Percentiles rank a stretch among this genome's conserved stretches.
These are phyloP conservation scores for Conomelus anceps DNA, from an alignment of 2,888 invertebrate genomes.

Conservation along the genomic window DNA sequence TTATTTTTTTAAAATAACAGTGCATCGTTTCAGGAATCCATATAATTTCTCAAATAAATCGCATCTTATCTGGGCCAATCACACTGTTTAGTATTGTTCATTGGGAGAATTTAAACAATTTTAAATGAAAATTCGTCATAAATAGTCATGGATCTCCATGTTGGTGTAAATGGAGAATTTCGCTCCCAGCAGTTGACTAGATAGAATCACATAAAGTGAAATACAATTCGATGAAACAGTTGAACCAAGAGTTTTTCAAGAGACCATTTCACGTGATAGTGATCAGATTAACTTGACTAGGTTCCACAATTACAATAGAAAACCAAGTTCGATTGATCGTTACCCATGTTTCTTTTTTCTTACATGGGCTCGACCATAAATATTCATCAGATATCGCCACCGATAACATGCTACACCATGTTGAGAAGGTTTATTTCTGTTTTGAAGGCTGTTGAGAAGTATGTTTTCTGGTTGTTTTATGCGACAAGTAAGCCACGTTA, in stretches of 20 bases:
- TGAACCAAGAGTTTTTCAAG: not conserved
- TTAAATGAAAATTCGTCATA: no score
- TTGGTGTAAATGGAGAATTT: no score
- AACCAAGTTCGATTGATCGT: not conserved
- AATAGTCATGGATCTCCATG: no score
- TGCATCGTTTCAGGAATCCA: no score
- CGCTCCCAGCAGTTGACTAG: no score
- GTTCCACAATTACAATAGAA: not conserved
- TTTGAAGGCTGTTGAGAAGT: not conserved
- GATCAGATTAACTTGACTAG: not conserved
- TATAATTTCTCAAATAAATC: no score
- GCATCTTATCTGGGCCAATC: no score
- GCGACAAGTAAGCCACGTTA: not conserved
- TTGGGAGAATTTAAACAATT: no score
- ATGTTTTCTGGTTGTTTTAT: not conserved
- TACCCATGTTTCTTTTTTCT: not conserved
- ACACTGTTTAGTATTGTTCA: no score
- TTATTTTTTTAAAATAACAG: no score
- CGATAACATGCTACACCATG: not conserved
- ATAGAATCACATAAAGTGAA: not conserved
- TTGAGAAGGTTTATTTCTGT: not conserved
- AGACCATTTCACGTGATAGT: not conserved
- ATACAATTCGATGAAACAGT: not conserved
- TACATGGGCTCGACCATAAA: not conserved
- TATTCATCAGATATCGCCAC: not conserved